Evolutionary conservation across 2,888 invertebrate genomes (phyloP).

Genomic region (Hipparchia semele): DNA sequence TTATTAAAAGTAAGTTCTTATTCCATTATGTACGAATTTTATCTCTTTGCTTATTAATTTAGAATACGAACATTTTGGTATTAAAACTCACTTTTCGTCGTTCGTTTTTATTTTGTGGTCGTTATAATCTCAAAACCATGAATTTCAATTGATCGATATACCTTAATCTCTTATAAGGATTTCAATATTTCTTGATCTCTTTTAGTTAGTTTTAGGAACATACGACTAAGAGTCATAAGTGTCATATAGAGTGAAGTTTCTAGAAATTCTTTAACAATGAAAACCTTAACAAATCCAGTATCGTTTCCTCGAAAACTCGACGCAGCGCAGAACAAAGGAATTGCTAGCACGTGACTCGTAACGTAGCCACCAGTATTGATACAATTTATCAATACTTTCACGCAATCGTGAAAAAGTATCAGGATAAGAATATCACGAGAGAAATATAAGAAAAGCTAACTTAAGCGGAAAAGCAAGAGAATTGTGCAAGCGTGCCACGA

Average conservation of each 20-base stretch:
- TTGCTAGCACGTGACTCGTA: constrained; percentile 51
- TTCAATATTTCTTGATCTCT: no score
- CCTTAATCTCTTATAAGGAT: no score
- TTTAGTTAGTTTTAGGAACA: no score
- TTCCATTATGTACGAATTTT: no score
- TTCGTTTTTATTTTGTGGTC: no score
- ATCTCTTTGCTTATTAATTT: no score
- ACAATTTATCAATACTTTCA: constrained; percentile 40
- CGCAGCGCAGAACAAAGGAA: constrained; percentile 57
- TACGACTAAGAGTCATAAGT: no score
- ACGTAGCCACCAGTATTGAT: constrained; percentile 36
- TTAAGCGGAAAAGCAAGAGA: constrained; percentile 1
- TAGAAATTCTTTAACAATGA: neutral
- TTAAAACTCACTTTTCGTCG: no score
- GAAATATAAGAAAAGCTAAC: constrained; percentile 9
- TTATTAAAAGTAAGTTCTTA: neutral
- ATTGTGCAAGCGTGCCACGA: constrained; percentile 10
- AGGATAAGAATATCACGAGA: constrained; percentile 8
- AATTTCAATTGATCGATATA: no score
- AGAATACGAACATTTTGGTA: no score
- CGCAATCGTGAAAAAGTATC: constrained; percentile 21
- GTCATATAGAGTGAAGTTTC: neutral
- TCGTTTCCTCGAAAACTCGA: constrained; percentile 49
- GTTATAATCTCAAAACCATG: no score
- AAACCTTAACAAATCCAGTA: constrained; percentile 18